Evolutionary conservation across 1,140 invertebrate genomes (phyloP).

Genomic region (Lordiphosa collinella): DNA sequence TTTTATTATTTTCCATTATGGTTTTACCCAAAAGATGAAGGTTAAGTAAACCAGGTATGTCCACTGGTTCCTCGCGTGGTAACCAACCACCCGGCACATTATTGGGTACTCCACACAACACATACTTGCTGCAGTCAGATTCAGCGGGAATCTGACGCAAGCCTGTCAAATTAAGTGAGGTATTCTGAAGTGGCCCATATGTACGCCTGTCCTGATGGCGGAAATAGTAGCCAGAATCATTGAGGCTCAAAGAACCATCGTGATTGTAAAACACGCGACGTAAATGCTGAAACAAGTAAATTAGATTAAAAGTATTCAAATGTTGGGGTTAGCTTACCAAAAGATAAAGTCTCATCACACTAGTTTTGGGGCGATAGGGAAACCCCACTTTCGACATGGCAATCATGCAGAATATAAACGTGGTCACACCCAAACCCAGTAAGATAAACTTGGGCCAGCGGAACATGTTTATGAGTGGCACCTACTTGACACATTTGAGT

Average conservation of each 20-base stretch:
- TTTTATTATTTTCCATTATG: conserved; percentile 4
- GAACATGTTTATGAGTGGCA: conserved; percentile 60
- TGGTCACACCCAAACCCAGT: conserved; percentile 26
- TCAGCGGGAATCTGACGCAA: conserved; percentile 81
- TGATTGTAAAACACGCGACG: conserved; percentile 82
- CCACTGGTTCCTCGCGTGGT: conserved; percentile 21
- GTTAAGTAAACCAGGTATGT: conserved; percentile 9
- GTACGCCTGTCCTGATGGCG: conserved; percentile 86
- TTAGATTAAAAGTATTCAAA: no score
- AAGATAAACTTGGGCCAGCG: conserved; percentile 38
- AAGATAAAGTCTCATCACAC: conserved; percentile 85
- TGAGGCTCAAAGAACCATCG: conserved; percentile 80
- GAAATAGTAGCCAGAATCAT: conserved; percentile 85
- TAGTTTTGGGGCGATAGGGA: conserved; percentile 85
- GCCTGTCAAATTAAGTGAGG: conserved; percentile 77
- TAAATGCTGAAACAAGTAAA: conserved; percentile 80
- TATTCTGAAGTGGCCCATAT: conserved; percentile 81
- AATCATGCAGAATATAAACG: conserved; percentile 68
- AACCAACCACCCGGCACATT: no score
- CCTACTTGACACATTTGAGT: conserved; percentile 17
- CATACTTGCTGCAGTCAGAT: conserved; percentile 83
- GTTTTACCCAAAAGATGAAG: conserved; percentile 21
- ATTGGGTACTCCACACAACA: conserved; percentile 88
- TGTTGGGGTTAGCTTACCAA: conserved; percentile 79
- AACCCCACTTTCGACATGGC: conserved; percentile 84